Conservation (phyloP, 1,140 invertebrate genomes). For the Drosophila persimilis region DNA sequence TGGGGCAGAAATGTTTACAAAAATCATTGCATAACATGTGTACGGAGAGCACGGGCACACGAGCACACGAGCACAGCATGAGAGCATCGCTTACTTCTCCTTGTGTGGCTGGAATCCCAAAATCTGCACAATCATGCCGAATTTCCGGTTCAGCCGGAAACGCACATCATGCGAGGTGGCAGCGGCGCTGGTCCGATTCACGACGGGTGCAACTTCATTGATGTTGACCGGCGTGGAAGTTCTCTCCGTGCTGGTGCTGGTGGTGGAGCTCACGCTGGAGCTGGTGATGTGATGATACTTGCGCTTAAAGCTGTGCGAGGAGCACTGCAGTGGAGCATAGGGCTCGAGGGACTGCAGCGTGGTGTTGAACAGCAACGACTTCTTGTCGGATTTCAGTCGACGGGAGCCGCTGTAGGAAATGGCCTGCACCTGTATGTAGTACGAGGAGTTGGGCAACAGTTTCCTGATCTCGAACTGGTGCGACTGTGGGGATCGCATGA, state of each 20-base stretch:
- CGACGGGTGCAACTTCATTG: conserved; percentile 42
- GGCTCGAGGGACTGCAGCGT: conserved; percentile 76
- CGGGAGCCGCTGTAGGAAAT: conserved; percentile 86
- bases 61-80: neutral
- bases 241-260: conserved; percentile 23
- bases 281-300: conserved; percentile 51
- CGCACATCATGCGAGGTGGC: conserved; percentile 57
- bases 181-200: conserved; percentile 25
- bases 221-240: conserved; percentile 34
- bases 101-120: conserved; percentile 74
- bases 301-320: conserved; percentile 36
- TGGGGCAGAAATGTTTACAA: conserved; percentile 52
- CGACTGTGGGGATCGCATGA: conserved; percentile 33
- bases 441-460: conserved; percentile 86
- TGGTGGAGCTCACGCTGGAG: neutral
- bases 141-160: conserved; percentile 77
- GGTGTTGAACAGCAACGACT: conserved; percentile 87
- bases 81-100: conserved; percentile 66
- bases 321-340: conserved; percentile 53
- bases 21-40: conserved; percentile 54
- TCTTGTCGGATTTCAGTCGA: conserved; percentile 87
- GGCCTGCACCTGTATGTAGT: conserved; percentile 89
- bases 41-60: conserved; percentile 4
- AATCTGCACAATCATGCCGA: conserved; percentile 82
- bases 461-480: conserved; percentile 84